Evolutionary conservation across 2,113 vertebrate species (phyloP).

Genomic region (Scortum barcoo): DNA sequence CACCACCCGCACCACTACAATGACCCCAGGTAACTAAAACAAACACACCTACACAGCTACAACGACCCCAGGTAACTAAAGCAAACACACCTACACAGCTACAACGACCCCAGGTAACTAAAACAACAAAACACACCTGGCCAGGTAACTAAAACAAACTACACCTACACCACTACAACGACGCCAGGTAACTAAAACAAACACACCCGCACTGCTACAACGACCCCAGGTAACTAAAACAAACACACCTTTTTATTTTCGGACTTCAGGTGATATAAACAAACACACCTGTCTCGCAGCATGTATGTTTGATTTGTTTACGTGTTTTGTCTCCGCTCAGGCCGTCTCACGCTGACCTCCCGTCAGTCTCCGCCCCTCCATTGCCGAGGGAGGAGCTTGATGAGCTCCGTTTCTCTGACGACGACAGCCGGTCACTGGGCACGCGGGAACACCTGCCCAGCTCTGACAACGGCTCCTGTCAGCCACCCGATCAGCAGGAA

Average conservation of each 20-base stretch:
- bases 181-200: too few relatives aligned
- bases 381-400: slow-evolving; percentile 77
- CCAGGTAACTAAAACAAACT: neutral
- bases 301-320: neutral
- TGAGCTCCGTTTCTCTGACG: slow-evolving; percentile 73
- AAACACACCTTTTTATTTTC: too few relatives aligned
- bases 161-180: neutral
- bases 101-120: neutral
- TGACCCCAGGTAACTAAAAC: slow-evolving; percentile 86
- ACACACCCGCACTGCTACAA: neutral
- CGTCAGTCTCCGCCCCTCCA: slow-evolving; percentile 63
- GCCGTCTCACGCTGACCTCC: slow-evolving; percentile 88
- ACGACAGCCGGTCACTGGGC: slow-evolving; percentile 70
- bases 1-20: slow-evolving; percentile 90
- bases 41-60: neutral
- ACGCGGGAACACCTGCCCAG: slow-evolving; percentile 72
- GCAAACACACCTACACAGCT: slow-evolving; percentile 73
- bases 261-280: too few relatives aligned
- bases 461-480: slow-evolving; percentile 71
- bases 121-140: too few relatives aligned
- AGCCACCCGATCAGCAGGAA: slow-evolving; percentile 32
- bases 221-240: too few relatives aligned
- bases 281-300: neutral
- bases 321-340: slow-evolving; percentile 71
- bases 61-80: neutral